Evolutionary conservation across 2,888 invertebrate genomes (phyloP), one percentile per base, ranked within the genome.

Genomic region (Drosophila atripex): DNA sequence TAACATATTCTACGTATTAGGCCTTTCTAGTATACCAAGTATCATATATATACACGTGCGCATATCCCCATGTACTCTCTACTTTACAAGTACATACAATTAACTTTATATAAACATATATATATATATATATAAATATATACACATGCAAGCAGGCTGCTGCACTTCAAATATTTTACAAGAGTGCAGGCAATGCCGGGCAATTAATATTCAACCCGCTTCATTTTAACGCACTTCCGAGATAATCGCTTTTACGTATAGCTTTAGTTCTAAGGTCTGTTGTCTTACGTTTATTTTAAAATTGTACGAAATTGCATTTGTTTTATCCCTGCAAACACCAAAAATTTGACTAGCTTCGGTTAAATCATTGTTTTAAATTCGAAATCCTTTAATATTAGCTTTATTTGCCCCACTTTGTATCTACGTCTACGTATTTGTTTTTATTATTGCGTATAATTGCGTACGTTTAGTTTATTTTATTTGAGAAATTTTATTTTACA

Each of bases 11-110:
- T 49, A 50, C 45, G 25, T 35, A 28, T 51, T 68, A 66, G 52
- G 38, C 35, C 71, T 46, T 55, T 49, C 53, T 56, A 73, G 45
- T 35, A 51, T 51, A 57, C 28, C 53, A 68, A 52, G 63, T 56
- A 75, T 69, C 57, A 56, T 45, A 74, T 46, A 74, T 46, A 46
- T 41, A 50, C 57, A 60, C 71, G 50, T 76, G 58, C 75, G 86
- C 88, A 80, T 87, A 88, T 86, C 86, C 69, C 72, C 69, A 83
- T 75, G 65, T 77, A 83, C 80, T 79, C 63, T 77, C 47, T 68
- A 50, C 54, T 68, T 54, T 64, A 83, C 56, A 64, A 55, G 46
- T 49, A 50, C 68, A n/a, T 56, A 64, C 41, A 64, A 12, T 63
- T 65, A 45, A 47, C 23, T 43, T 43, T 65, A 52, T 51, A 63